Evolutionary conservation across 2,797 vertebrate species (phyloP), one percentile per base, ranked within the genome.

Genomic region (Thalassophryne amazonica): DNA sequence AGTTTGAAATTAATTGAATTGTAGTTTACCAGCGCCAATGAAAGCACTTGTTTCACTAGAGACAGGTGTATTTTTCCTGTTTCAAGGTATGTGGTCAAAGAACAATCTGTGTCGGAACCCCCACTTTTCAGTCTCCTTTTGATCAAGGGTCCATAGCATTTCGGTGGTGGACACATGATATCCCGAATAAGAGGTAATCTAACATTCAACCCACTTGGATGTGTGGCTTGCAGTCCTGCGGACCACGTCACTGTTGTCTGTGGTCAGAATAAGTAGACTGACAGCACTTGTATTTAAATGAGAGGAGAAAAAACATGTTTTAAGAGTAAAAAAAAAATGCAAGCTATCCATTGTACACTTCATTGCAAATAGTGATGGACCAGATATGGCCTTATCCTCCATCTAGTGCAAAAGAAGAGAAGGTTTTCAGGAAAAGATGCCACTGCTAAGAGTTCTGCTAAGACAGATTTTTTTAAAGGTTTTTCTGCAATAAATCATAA

Each of bases 71-170:
- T 72, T 65, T 46, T 21, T 27, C 59, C 60, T 41, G 31, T 58
- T 31, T 15, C 21, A 24, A 63, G 30, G 45, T 65, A 7, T 18
- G 33, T 19, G 41, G 32, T 33, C 60, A 69, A 42, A 62, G 45
- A 68, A 63, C 38, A 13, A 39, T 67, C 56, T 49, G 34, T 56
- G 40, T 61, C 58, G 68, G 60, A 60, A 46, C 74, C 50, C 43
- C 57, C 41, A 56, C 73, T 61, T 46, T 69, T 77, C 47, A 45
- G 60, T 50, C 69, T 69, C 63, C 80, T 86, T 87, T 89, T 91
- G 88, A 90, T 89, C 87, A 86, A 62, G 64, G 70, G 75, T 45
- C 84, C 88, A 81, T 88, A 78, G 60, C 85, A 78, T 72, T 86
- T 84, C 88, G 83, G 89, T 85, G 79, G 60, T 22, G 21, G 81